Evolutionary conservation across 37 sponge, comb jelly and placozoan species (phyloP).

Genomic region (Chondrilla cf. caribensis): DNA sequence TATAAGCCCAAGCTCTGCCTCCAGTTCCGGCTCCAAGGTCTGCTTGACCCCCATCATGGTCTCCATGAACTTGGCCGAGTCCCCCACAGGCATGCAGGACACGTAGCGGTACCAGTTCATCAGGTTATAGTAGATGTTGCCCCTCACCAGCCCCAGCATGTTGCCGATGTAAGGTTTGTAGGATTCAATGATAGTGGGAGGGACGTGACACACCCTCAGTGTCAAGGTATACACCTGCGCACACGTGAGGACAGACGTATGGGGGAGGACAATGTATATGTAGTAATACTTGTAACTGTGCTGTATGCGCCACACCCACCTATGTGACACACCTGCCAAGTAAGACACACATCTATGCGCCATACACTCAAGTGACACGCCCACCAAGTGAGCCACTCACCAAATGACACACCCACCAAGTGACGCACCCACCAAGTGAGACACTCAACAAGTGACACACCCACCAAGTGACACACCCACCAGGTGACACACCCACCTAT

Average conservation of each 20-base stretch:
- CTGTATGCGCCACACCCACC: not conserved
- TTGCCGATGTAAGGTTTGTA: conserved; percentile 67
- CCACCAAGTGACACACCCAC: not conserved
- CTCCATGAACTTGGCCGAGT: conserved; percentile 78
- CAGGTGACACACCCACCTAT: not conserved
- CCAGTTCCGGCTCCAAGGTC: conserved; percentile 70
- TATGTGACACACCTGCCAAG: not conserved
- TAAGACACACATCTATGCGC: not conserved
- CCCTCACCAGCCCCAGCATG: conserved; percentile 83
- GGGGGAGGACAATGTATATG: not conserved
- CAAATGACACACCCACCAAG: not conserved
- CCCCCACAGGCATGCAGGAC: conserved; percentile 62
- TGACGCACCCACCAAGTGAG: not conserved
- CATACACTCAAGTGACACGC: not conserved
- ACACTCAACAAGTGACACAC: not conserved
- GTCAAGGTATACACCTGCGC: conserved; percentile 77
- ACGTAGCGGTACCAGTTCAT: conserved; percentile 88
- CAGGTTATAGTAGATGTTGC: conserved; percentile 90
- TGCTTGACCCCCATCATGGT: conserved; percentile 96
- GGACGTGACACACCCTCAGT: conserved; percentile 62
- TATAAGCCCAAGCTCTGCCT: conserved; percentile 60
- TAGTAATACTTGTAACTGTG: too few species aligned
- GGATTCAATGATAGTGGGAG: conserved; percentile 32
- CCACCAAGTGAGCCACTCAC: not conserved
- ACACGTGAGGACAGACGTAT: not conserved